These are phyloP conservation scores for Hylyphantes graminicola DNA, from an alignment of 1,140 invertebrate species.

Conservation along the genomic window DNA sequence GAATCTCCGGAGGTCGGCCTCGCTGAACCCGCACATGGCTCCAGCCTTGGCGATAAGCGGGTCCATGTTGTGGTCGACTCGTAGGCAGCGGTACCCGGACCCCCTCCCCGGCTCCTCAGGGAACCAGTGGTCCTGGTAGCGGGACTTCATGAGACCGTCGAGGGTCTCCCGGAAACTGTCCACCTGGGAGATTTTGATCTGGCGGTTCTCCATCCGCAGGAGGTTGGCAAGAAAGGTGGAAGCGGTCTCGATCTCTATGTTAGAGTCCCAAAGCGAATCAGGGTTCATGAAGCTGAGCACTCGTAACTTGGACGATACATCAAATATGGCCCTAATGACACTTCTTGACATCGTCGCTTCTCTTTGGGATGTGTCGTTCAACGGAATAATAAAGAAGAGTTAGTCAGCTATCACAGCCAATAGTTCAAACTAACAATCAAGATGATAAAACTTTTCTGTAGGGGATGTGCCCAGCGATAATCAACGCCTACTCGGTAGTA, in stretches of 20 bases:
- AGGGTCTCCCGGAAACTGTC: constrained; percentile 72
- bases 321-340: constrained; percentile 31
- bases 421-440: constrained; percentile 25
- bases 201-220: constrained; percentile 69
- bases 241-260: constrained; percentile 75
- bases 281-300: neutral
- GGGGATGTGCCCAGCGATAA: constrained; percentile 29
- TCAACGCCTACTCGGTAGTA: neutral
- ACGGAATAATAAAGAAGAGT: constrained; percentile 26
- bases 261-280: constrained; percentile 66
- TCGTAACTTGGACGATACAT: neutral
- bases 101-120: constrained; percentile 76
- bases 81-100: constrained; percentile 76
- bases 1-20: constrained; percentile 70
- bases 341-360: constrained; percentile 30
- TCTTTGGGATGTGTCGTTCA: constrained; percentile 21
- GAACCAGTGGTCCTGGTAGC: constrained; percentile 78
- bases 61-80: constrained; percentile 79
- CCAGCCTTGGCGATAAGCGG: constrained; percentile 75
- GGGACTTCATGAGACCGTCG: constrained; percentile 71
- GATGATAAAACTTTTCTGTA: constrained; percentile 51
- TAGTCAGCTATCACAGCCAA: constrained; percentile 38
- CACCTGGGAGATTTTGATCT: constrained; percentile 71
- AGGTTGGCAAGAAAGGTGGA: constrained; percentile 76
- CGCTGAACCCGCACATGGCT: constrained; percentile 71